Evolutionary conservation across 2,797 vertebrate species (phyloP).

Genomic region (Coracias cyanogaster): DNA sequence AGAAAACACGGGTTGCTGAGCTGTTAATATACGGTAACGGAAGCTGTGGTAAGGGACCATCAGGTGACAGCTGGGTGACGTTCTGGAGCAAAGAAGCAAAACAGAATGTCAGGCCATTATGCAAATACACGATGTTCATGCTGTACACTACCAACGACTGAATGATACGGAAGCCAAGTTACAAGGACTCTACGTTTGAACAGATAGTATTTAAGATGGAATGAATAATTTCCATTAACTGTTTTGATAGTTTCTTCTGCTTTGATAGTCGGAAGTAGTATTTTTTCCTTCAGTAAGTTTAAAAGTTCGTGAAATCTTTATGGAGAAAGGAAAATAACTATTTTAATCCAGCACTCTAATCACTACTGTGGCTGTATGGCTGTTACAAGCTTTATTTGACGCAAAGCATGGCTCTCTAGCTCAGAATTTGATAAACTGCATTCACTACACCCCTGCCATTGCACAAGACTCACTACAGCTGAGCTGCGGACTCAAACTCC

Average conservation of each 20-base stretch:
- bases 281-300: not conserved
- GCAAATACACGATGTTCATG: not conserved
- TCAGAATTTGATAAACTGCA: not conserved
- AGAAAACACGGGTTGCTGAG: constrained; percentile 92
- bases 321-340: not conserved
- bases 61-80: constrained; percentile 81
- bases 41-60: constrained; percentile 87
- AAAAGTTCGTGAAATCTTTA: not conserved
- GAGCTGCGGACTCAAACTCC: not conserved
- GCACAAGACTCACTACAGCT: not conserved
- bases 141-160: not conserved
- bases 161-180: not conserved
- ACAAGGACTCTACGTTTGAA: not conserved
- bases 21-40: constrained; percentile 93
- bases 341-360: not conserved
- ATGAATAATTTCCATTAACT: not conserved
- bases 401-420: not conserved
- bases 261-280: not conserved
- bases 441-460: not conserved
- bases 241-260: not conserved
- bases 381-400: not conserved
- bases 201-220: not conserved
- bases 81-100: constrained; percentile 79
- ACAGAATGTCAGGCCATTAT: not conserved
- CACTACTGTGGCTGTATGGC: not conserved